Evolutionary conservation across 2,113 vertebrate species (phyloP).

Genomic region (Athene cunicularia): DNA sequence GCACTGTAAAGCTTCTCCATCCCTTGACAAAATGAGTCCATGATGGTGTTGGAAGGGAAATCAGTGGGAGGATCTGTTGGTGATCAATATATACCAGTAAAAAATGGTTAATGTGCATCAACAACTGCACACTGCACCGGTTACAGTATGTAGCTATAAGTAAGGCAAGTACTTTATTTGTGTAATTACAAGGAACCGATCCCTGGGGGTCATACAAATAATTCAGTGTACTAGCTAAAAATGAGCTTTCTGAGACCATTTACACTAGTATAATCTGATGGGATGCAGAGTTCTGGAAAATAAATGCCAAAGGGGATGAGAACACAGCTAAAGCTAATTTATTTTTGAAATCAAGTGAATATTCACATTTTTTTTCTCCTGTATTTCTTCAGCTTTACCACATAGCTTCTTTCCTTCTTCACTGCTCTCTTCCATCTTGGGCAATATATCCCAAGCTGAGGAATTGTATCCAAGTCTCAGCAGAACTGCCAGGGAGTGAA

Average conservation of each 20-base stretch:
- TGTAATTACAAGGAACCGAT: constrained; percentile 15
- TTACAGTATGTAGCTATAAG: not conserved
- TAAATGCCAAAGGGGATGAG: constrained; percentile 29
- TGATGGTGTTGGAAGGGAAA: not conserved
- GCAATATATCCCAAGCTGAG: not conserved
- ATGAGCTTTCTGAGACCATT: constrained; percentile 46
- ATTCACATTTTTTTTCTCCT: not conserved
- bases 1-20: not conserved
- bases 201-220: constrained; percentile 34
- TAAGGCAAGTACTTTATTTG: constrained; percentile 14
- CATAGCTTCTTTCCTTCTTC: not conserved
- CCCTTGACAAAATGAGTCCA: not conserved
- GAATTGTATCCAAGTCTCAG: not conserved
- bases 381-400: constrained; percentile 6
- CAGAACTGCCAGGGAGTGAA: not conserved
- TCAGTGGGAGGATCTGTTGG: not conserved
- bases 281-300: constrained; percentile 44
- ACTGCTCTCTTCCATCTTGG: not conserved
- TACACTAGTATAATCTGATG: constrained; percentile 9
- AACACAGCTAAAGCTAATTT: constrained; percentile 22
- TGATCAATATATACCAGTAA: not conserved
- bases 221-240: constrained; percentile 25
- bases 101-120: not conserved
- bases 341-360: constrained; percentile 51
- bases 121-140: not conserved